Evolutionary conservation across 2,113 vertebrate genomes (phyloP).

Genomic region (Sapayoa aenigma): DNA sequence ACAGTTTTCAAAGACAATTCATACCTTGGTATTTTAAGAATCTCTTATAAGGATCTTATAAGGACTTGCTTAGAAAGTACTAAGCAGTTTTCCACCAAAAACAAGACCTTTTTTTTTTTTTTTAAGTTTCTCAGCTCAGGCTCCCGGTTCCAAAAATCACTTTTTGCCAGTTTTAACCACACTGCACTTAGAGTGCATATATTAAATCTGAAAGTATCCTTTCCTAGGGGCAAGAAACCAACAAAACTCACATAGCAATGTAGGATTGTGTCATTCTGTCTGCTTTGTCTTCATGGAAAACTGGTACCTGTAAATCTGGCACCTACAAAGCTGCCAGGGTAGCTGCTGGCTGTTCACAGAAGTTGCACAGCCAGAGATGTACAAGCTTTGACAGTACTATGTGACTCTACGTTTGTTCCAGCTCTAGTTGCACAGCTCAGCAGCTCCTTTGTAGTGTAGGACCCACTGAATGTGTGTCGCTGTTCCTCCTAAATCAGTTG

Average conservation of each 20-base stretch:
- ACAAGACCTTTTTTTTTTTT: not conserved
- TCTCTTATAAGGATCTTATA: not conserved
- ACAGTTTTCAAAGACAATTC: slow-evolving; percentile 26
- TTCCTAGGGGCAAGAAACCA: not conserved
- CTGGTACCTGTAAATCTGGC: not conserved
- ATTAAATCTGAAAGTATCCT: not conserved
- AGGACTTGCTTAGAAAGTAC: slow-evolving; percentile 27
- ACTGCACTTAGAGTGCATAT: not conserved
- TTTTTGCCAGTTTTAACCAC: not conserved
- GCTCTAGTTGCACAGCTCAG: not conserved
- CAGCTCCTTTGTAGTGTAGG: not conserved
- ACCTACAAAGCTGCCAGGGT: not conserved
- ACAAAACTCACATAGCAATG: not conserved
- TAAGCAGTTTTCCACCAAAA: not conserved
- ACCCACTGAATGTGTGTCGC: not conserved
- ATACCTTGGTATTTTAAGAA: slow-evolving; percentile 50
- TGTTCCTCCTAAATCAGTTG: not conserved
- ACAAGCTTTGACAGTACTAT: not conserved
- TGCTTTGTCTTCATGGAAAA: not conserved
- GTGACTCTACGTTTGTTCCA: not conserved
- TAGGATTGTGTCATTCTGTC: not conserved
- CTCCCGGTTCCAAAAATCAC: not conserved
- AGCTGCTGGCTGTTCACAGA: not conserved
- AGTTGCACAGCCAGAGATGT: not conserved
- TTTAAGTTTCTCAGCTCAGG: not conserved